Conservation (phyloP, 2,888 invertebrate species). For the Hirtodrosophila trivittata region DNA sequence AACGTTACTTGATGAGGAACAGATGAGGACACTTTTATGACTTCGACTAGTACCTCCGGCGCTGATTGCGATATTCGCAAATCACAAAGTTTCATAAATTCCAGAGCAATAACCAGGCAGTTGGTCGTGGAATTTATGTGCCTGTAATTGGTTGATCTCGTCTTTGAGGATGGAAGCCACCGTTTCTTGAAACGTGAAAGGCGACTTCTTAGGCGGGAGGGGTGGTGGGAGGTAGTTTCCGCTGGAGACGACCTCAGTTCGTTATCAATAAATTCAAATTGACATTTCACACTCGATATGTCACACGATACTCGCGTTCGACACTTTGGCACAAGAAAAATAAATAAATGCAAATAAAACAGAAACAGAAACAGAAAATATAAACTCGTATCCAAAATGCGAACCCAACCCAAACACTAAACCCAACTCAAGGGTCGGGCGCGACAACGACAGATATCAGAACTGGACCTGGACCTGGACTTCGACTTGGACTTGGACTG, state of each 20-base stretch:
- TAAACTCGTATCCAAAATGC: constrained; percentile 10
- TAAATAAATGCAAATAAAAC: constrained; percentile 22
- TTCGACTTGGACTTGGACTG: constrained; percentile 48
- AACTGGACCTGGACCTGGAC: constrained; percentile 43
- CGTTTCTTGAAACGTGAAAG: constrained; percentile 22
- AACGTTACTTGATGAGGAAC: constrained; percentile 55
- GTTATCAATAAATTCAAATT: constrained; percentile 83
- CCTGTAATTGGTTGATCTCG: constrained; percentile 63
- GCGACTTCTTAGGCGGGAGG: too few species aligned
- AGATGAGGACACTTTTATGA: constrained; percentile 63
- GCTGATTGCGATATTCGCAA: constrained; percentile 72
- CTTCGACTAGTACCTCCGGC: constrained; percentile 22
- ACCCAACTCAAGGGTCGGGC: constrained; percentile 52
- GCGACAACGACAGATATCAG: constrained; percentile 66
- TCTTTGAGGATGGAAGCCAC: constrained; percentile 29
- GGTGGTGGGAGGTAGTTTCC: neutral
- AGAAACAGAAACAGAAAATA: constrained; percentile 29
- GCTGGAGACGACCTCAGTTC: constrained; percentile 65
- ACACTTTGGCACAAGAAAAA: constrained; percentile 29
- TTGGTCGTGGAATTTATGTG: constrained; percentile 65
- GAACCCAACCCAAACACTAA: constrained; percentile 32
- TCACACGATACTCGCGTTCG: constrained; percentile 80
- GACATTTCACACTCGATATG: constrained; percentile 83
- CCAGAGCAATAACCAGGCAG: constrained; percentile 63
- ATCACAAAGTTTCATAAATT: constrained; percentile 75